Percentiles rank a stretch among this genome's conserved stretches.
Evolutionary conservation across 2,113 vertebrate species (phyloP).

Genomic region (Mohoua ochrocephala): DNA sequence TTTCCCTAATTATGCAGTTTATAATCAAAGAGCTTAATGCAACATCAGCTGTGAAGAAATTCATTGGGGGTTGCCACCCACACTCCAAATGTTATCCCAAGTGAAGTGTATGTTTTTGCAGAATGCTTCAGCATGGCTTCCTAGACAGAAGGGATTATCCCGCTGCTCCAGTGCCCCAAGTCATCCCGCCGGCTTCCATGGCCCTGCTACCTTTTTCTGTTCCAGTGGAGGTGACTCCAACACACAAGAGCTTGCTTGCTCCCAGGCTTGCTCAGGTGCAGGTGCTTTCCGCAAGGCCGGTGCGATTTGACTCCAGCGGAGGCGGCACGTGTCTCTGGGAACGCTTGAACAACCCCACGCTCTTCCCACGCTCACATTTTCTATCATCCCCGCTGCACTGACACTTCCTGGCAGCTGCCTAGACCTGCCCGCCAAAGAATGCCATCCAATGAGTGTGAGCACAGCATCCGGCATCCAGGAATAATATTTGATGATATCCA

Average conservation of each 20-base stretch:
- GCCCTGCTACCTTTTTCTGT: neutral
- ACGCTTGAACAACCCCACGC: fast-evolving
- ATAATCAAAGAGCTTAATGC: neutral
- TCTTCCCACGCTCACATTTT: fast-evolving
- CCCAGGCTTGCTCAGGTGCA: neutral
- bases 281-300: neutral
- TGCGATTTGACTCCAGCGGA: fast-evolving
- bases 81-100: neutral
- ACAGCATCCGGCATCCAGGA: neutral
- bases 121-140: neutral
- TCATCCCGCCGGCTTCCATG: neutral
- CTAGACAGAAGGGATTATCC: fast-evolving
- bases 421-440: neutral
- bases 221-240: neutral
- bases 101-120: neutral
- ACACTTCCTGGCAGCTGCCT: neutral
- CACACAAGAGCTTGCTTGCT: fast-evolving
- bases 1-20: neutral
- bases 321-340: neutral
- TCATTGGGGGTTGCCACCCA: neutral
- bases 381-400: fast-evolving
- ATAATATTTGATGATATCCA: neutral
- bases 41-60: neutral
- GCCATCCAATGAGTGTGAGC: neutral
- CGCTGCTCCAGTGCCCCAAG: neutral